Evolutionary conservation across 2,888 invertebrate genomes (phyloP).

Genomic region (Sphaerophoria rueppellii): DNA sequence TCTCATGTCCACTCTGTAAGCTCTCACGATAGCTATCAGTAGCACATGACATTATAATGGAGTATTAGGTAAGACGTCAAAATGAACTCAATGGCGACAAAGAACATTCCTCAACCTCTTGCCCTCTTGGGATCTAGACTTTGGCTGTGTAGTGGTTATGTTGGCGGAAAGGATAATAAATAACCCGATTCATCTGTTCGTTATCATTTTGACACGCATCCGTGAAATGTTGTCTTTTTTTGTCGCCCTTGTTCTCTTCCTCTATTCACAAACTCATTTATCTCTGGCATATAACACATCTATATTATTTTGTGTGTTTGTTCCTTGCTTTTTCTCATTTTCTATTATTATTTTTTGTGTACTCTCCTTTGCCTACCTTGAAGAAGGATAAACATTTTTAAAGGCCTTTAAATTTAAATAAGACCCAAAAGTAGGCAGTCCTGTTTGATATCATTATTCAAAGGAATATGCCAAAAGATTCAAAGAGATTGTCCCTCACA

Average conservation of each 20-base stretch:
- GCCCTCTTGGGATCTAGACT: background rate
- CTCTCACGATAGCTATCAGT: background rate
- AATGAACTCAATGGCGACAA: constrained; percentile 18
- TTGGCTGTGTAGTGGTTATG: background rate
- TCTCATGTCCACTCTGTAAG: constrained; percentile 6
- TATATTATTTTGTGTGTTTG: constrained; percentile 23
- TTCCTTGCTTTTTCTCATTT: background rate
- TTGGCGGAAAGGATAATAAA: constrained; percentile 44
- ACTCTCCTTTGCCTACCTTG: background rate
- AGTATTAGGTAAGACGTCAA: constrained; percentile 36
- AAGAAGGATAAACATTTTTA: constrained; percentile 36
- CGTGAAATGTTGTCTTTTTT: background rate
- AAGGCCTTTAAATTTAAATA: constrained; percentile 23
- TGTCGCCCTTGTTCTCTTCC: background rate
- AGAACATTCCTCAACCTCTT: background rate
- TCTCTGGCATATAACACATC: constrained; percentile 42
- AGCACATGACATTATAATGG: background rate
- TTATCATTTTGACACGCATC: constrained; percentile 52
- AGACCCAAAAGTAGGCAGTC: background rate
- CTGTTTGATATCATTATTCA: constrained; percentile 28
- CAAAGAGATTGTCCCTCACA: constrained; percentile 15
- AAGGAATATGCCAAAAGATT: constrained; percentile 20
- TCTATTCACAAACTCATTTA: constrained; percentile 43
- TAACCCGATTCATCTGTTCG: constrained; percentile 57
- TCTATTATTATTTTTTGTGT: constrained; percentile 1